These are phyloP conservation scores for Pollimyrus isidori DNA, from an alignment of 2,113 vertebrate genomes.

Conservation along the genomic window DNA sequence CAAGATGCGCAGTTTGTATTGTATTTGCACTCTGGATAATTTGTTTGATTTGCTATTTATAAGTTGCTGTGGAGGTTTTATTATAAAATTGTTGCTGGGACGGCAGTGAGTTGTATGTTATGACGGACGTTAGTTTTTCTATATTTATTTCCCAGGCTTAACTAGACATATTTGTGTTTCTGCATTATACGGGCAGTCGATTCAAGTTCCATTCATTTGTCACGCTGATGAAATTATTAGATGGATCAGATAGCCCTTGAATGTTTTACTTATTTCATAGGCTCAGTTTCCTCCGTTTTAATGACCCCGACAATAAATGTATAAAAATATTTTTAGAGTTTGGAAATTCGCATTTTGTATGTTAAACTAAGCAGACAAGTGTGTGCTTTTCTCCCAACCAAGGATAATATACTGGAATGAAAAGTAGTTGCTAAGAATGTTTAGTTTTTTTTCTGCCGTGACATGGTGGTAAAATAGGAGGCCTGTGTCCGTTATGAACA, in stretches of 20 bases:
- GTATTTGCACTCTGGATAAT: not conserved
- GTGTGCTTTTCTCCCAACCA: not conserved
- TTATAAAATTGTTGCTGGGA: not conserved
- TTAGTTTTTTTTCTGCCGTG: not conserved
- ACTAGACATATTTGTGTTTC: not conserved
- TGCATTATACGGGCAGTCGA: not conserved
- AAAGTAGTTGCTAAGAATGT: not conserved
- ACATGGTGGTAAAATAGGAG: not conserved
- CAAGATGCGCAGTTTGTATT: not conserved
- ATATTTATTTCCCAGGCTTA: not conserved
- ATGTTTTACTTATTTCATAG: not conserved
- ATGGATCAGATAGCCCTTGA: not conserved
- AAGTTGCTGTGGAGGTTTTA: not conserved
- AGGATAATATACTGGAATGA: not conserved
- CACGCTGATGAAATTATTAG: not conserved
- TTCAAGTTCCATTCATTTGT: not conserved
- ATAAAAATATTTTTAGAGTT: not conserved
- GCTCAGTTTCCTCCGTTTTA: not conserved
- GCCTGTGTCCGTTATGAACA: not conserved
- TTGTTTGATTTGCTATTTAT: not conserved
- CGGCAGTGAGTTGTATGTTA: not conserved
- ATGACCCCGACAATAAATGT: not conserved
- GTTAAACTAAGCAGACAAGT: not conserved
- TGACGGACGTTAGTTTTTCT: not conserved
- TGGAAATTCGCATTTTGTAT: not conserved